phyloP scores from a whole-genome alignment of 2,113 vertebrate genomes.

The Zosterops lateralis region DNA sequence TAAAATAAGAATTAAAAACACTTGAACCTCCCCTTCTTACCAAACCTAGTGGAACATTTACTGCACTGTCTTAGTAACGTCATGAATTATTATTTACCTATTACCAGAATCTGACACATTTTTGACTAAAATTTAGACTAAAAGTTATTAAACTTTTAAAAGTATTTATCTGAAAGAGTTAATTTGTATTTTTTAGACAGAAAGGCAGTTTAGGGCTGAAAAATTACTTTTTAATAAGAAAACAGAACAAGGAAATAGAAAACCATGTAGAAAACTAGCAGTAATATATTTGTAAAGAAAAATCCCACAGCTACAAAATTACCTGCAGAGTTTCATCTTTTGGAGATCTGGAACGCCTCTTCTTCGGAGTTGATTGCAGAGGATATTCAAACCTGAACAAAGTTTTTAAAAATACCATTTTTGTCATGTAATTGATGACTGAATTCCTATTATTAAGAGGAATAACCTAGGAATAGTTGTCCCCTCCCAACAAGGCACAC shows the following conservation, averaged over 20 bases:
- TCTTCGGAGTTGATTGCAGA: slow-evolving; percentile 72
- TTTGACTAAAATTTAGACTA: not conserved
- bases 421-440: not conserved
- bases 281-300: fast-evolving
- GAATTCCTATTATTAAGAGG: not conserved
- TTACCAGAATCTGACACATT: not conserved
- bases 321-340: slow-evolving; percentile 81
- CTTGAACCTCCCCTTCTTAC: not conserved
- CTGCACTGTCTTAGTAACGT: not conserved
- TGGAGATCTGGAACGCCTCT: slow-evolving; percentile 57
- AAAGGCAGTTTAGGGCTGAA: not conserved
- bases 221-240: not conserved
- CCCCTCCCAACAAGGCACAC: not conserved
- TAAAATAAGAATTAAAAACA: not conserved
- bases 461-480: not conserved
- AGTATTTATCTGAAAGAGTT: not conserved
- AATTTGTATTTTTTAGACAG: not conserved
- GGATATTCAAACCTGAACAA: slow-evolving; percentile 82
- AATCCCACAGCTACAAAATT: not conserved
- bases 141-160: not conserved
- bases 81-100: not conserved
- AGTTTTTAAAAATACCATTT: not conserved
- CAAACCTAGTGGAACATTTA: not conserved
- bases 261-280: fast-evolving
- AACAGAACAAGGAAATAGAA: not conserved